These are phyloP conservation scores for Sinhomidia bicolor DNA, from an alignment of 2,888 invertebrate species.

Conservation along the genomic window DNA sequence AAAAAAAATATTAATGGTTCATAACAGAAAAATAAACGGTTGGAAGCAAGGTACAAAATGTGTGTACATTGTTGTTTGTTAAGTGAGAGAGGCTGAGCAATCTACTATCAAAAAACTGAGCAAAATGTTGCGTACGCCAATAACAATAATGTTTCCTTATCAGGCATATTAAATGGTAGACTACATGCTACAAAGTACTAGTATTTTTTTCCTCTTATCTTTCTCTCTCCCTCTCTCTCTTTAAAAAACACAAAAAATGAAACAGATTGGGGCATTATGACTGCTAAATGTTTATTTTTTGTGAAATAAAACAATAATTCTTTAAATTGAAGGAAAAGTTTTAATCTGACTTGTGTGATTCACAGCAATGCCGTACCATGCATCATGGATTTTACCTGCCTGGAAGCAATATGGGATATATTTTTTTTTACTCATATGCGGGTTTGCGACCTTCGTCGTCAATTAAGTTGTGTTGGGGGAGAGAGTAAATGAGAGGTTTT, in stretches of 20 bases:
- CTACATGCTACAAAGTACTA: constrained; percentile 18
- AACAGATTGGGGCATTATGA: constrained; percentile 57
- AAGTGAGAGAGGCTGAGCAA: background rate
- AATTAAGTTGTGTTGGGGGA: constrained; percentile 40
- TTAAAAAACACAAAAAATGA: constrained; percentile 22
- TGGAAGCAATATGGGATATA: background rate
- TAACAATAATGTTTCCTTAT: constrained; percentile 64
- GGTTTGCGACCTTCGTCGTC: constrained; percentile 39
- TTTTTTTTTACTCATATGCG: background rate
- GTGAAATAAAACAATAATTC: background rate
- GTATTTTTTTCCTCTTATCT: constrained; percentile 19
- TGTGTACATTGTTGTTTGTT: background rate
- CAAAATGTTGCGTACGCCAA: constrained; percentile 48
- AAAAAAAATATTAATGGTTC: constrained; percentile 35
- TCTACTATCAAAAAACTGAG: constrained; percentile 13
- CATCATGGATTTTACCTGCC: background rate
- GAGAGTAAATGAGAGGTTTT: constrained; percentile 18
- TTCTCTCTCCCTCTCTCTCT: background rate
- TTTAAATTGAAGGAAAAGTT: background rate
- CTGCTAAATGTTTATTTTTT: constrained; percentile 30
- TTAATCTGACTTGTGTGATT: background rate
- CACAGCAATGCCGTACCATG: background rate
- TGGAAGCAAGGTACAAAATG: too few relatives aligned
- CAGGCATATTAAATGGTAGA: constrained; percentile 48
- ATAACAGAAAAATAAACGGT: background rate